These are phyloP conservation scores for Epistrophe eligans DNA, from an alignment of 2,888 invertebrate species.

Conservation along the genomic window DNA sequence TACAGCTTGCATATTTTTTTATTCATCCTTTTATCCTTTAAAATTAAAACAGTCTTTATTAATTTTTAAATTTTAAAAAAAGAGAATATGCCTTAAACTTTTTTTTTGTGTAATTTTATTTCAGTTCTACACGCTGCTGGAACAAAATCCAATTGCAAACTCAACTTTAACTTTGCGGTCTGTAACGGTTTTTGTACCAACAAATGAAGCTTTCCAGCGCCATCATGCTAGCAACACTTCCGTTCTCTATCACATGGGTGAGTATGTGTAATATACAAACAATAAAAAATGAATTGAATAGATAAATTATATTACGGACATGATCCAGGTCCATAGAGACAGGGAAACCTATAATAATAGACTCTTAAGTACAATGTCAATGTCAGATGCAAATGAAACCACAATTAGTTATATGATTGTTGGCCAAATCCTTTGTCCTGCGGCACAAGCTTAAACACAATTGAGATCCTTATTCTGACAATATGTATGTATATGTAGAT, in stretches of 20 bases:
- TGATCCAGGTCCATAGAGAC: not conserved
- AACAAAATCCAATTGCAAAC: slow-evolving; percentile 89
- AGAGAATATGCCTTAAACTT: not conserved
- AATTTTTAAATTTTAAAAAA: not conserved
- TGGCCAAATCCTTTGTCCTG: slow-evolving; percentile 19
- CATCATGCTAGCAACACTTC: slow-evolving; percentile 85
- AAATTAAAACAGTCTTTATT: not conserved
- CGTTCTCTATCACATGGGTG: slow-evolving; percentile 93
- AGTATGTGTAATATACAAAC: slow-evolving; percentile 83
- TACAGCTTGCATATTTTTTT: not conserved
- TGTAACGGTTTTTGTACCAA: slow-evolving; percentile 95
- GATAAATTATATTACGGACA: slow-evolving; percentile 6
- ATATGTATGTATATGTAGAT: not conserved
- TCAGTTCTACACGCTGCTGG: slow-evolving; percentile 92
- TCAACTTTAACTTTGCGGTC: slow-evolving; percentile 89
- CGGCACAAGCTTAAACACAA: slow-evolving; percentile 2
- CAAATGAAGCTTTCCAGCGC: slow-evolving; percentile 93
- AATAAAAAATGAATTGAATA: not conserved
- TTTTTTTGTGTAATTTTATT: slow-evolving; percentile 82
- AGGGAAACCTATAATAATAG: slow-evolving; percentile 10
- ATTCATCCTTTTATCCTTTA: not conserved
- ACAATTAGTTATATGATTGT: slow-evolving; percentile 19
- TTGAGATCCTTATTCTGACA: slow-evolving; percentile 27
- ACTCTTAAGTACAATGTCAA: slow-evolving; percentile 39
- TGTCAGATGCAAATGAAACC: slow-evolving; percentile 46